Base-by-base conservation (phyloP, 2,797 vertebrate genomes). In the Sebastiscus albofasciatus region DNA sequence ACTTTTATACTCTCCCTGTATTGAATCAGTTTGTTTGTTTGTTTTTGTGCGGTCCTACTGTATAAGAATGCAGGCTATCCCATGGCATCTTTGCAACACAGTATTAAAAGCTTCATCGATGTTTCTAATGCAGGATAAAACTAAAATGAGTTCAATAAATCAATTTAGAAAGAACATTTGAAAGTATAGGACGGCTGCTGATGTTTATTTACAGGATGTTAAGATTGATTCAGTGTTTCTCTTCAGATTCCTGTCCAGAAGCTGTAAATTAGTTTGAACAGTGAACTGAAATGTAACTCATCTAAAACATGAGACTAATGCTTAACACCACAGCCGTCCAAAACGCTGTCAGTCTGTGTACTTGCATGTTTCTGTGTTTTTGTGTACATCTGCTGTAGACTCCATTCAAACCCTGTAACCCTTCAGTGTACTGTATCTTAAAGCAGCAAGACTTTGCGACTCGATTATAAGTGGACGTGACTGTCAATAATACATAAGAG, bases 401-500 rank as follows among this genome's bases (percentile, higher is more conserved):
- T 56, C 26, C 33, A 46, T 61, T 61, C 4, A 29, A 67, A 76
- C 24, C 1, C 12, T 67, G 1, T 59, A 18, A 69, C 46, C 39
- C 75, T 34, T 34, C 26, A 72, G 67, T 69, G 22, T 31, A 18
- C 27, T 69, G n/a, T 62, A 69, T 71, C 36, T 66, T 67, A 60
- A 76, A 72, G 60, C 39, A 78, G n/a, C n/a, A 64, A 80, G 86
- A 82, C 75, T 72, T 29, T 67, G 33, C n/a, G 73, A 59, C 80
- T 78, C 74, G 67, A 22, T 27, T 46, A 18, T 29, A 79, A 68
- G 65, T 34, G 81, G 75, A 77, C 39, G 39, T 4, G 14, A 14
- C 68, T 76, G 67, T 85, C 75, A 86, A 90, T 84, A 85, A 88
- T 89, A 31, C 70, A 88, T 83, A 64, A 31, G 68, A 42, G 20